These are phyloP conservation scores for Myotis planiceps DNA, from an alignment of 2,797 vertebrate genomes.

Conservation along the genomic window DNA sequence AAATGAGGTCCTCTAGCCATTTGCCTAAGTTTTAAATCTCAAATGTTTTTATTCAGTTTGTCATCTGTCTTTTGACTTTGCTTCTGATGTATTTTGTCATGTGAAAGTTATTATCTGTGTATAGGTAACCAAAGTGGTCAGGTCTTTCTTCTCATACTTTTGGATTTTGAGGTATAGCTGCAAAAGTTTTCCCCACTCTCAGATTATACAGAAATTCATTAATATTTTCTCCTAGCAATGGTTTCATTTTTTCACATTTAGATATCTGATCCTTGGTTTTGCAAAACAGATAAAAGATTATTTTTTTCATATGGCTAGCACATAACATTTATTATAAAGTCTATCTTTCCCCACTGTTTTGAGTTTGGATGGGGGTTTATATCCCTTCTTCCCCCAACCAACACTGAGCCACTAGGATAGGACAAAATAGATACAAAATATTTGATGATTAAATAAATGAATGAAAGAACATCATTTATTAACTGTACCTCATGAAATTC, in stretches of 20 bases:
- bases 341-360: not conserved
- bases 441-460: not conserved
- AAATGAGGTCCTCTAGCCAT: not conserved
- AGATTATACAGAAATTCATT: not conserved
- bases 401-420: not conserved
- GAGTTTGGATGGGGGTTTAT: not conserved
- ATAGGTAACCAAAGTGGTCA: not conserved
- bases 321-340: not conserved
- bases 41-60: not conserved
- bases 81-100: not conserved
- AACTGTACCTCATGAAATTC: not conserved
- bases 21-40: not conserved
- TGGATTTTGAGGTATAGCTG: not conserved
- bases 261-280: not conserved
- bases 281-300: not conserved
- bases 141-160: not conserved
- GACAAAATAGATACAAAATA: not conserved
- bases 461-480: not conserved
- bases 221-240: not conserved
- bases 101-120: not conserved
- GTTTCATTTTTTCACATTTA: constrained; percentile 1
- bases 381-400: not conserved
- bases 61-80: not conserved
- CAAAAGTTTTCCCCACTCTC: not conserved
- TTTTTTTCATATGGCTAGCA: not conserved